Evolutionary conservation across 2,797 vertebrate genomes (phyloP).

Genomic region (Betta splendens): DNA sequence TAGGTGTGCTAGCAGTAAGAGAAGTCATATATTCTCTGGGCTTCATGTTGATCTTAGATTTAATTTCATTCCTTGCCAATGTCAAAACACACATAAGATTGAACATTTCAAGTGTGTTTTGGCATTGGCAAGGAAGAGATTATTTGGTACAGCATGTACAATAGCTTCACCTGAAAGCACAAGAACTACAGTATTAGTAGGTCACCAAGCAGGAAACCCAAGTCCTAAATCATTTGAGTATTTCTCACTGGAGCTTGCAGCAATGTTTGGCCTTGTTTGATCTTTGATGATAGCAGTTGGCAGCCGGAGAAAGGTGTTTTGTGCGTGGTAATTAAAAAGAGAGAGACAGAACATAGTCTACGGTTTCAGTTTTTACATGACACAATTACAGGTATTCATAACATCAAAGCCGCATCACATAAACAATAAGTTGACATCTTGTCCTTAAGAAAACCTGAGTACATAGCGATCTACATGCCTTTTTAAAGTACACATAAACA

Average conservation of each 20-base stretch:
- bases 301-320: constrained; percentile 21
- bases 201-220: constrained; percentile 37
- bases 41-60: constrained; percentile 22
- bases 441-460: background rate
- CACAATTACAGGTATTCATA: background rate
- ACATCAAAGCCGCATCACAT: background rate
- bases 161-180: constrained; percentile 15
- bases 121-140: constrained; percentile 15
- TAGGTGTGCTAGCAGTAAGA: constrained; percentile 4
- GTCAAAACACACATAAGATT: too few species aligned
- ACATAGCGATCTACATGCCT: background rate
- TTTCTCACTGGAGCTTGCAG: constrained; percentile 43
- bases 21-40: constrained; percentile 6
- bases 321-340: constrained; percentile 19
- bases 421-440: background rate
- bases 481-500: constrained; percentile 4
- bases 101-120: background rate
- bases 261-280: constrained; percentile 48
- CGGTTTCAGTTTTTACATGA: constrained; percentile 9
- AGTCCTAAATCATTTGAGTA: constrained; percentile 34
- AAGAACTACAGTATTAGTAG: background rate
- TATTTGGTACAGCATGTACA: constrained; percentile 13
- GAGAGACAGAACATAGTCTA: background rate
- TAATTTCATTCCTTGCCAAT: too few species aligned
- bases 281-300: constrained; percentile 29